Conservation (phyloP, 2,888 invertebrate species). For the Amaurobius ferox region DNA sequence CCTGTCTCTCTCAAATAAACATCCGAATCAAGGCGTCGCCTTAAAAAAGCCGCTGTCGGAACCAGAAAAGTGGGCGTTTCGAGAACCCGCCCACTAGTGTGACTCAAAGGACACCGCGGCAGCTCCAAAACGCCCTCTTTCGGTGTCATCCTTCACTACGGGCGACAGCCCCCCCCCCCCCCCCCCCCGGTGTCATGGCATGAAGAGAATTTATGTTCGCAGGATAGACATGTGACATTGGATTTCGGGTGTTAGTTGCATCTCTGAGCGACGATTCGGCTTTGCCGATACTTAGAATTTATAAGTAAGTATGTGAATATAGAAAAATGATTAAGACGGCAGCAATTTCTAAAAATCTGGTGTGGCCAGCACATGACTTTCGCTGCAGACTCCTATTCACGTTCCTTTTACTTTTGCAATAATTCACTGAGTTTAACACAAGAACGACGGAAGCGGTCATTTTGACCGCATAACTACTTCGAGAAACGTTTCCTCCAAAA, state of each 20-base stretch:
- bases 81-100: conserved; percentile 33
- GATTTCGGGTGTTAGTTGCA: conserved; percentile 1
- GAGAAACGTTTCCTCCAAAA: too few relatives aligned
- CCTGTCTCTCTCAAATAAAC: neutral
- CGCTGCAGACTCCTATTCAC: too few relatives aligned
- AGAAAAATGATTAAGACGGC: too few relatives aligned
- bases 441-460: too few relatives aligned
- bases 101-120: conserved; percentile 23
- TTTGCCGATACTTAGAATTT: neutral
- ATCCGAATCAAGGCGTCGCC: neutral
- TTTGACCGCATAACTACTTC: too few relatives aligned
- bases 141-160: conserved; percentile 38
- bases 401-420: too few relatives aligned
- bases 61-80: conserved; percentile 32
- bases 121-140: conserved; percentile 28
- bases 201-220: neutral
- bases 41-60: neutral
- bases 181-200: neutral
- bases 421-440: too few relatives aligned
- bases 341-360: too few relatives aligned
- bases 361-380: too few relatives aligned
- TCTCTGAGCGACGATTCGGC: neutral
- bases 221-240: neutral
- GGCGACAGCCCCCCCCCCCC: conserved; percentile 27
- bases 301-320: too few relatives aligned